Base-by-base conservation (phyloP, 2,797 vertebrate species). In the Melanotaenia parkinsoni region DNA sequence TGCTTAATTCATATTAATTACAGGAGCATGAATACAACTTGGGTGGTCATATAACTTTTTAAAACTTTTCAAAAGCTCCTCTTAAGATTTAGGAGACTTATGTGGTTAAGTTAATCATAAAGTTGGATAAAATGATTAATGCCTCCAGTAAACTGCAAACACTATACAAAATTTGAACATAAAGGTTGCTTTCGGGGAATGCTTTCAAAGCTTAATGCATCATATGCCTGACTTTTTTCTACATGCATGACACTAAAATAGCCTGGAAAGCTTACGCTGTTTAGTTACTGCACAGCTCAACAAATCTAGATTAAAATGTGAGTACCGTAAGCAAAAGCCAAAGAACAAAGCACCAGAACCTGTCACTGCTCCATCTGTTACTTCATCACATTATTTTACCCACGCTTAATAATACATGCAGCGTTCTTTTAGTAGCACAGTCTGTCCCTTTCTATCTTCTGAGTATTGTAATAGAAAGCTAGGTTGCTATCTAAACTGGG, bases 401-500 rank as follows among this genome's bases (percentile, higher is more conserved):
- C 30, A n/a, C 37, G 53, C 22, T 12, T 56, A 58, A 43, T 62
- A 37, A 72, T 53, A 16, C 37, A 51, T 61, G 14, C 56, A 60
- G 33, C 1, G 8, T 57, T 68, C 45, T 59, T 22, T 11, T 58
- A 38, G 30, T 63, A 63, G 32, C 58, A 76, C 30, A 40, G 4
- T 26, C 3, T 53, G 3, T 63, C 18, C 16, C 35, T 33, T 38
- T 54, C 37, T 33, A 22, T 57, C 50, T 53, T n/a, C 16, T 57
- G 59, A 68, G 59, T 73, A 67, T 70, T 82, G 74, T 79, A 84
- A 84, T 51, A 85, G 83, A 74, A 84, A 82, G 81, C 74, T 77
- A 83, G 74, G 71, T 89, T 87, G 67, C 77, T 62, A 7, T 79
- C 76, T 88, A 79, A 89, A 88, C 78, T 90, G 78, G 83, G 86